These are phyloP conservation scores for Eudasyphora cyanicolor DNA, from an alignment of 2,888 invertebrate genomes.

Conservation along the genomic window DNA sequence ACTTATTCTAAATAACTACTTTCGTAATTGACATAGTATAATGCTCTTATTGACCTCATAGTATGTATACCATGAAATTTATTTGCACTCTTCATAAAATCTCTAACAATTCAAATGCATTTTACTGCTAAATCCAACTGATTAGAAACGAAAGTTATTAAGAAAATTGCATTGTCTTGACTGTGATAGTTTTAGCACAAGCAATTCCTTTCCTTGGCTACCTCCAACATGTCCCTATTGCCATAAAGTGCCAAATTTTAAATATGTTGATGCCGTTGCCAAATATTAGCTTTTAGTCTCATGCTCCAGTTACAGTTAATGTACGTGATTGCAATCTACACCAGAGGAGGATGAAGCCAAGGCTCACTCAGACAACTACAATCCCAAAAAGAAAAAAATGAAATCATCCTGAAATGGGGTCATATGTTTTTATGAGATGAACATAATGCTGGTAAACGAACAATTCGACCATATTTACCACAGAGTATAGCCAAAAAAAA, in stretches of 20 bases:
- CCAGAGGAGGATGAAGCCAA: background rate
- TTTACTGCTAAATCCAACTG: background rate
- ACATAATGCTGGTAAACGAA: conserved; percentile 11
- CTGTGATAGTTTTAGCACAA: background rate
- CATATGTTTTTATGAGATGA: conserved; percentile 14
- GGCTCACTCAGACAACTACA: background rate
- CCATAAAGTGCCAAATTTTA: background rate
- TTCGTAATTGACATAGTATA: no score
- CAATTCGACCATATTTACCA: background rate
- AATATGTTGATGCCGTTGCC: background rate
- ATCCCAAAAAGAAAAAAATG: background rate
- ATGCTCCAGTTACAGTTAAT: conserved; percentile 17
- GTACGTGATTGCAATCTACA: conserved; percentile 27
- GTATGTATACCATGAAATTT: no score
- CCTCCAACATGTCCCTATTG: background rate
- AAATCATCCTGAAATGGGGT: background rate
- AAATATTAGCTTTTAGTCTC: conserved; percentile 1
- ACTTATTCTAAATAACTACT: no score
- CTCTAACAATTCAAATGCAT: background rate
- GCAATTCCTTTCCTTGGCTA: no score
- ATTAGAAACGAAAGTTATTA: background rate
- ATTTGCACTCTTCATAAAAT: background rate
- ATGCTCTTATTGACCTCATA: no score
- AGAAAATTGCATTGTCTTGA: background rate
- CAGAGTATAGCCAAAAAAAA: background rate